phyloP scores from a whole-genome alignment of 2,888 invertebrate species.

The Entomobrya multifasciata region DNA sequence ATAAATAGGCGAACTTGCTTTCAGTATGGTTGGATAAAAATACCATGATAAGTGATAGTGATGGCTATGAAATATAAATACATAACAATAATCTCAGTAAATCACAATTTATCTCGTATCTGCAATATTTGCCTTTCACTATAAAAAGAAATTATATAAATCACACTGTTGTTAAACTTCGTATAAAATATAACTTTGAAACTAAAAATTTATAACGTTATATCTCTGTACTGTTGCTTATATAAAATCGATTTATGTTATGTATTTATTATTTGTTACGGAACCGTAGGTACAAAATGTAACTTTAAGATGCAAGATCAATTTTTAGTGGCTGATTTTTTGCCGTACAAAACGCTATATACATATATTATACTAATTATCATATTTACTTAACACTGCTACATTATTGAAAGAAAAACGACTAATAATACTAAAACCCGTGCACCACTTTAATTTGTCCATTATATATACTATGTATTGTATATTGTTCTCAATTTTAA shows the following conservation, averaged over 20 bases:
- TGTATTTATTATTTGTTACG: constrained; percentile 70
- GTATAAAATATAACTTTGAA: not conserved
- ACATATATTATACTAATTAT: constrained; percentile 35
- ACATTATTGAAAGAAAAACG: constrained; percentile 25
- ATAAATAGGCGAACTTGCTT: constrained; percentile 11
- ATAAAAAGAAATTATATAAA: constrained; percentile 59
- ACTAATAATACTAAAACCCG: constrained; percentile 72
- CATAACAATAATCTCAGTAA: constrained; percentile 62
- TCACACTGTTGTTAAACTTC: constrained; percentile 55
- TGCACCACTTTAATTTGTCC: constrained; percentile 68
- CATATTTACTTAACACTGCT: constrained; percentile 18
- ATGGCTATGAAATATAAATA: constrained; percentile 33
- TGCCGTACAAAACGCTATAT: constrained; percentile 68
- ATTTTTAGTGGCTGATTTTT: constrained; percentile 70
- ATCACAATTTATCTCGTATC: constrained; percentile 70
- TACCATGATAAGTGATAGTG: not conserved
- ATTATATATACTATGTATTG: constrained; percentile 5
- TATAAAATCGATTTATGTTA: constrained; percentile 47
- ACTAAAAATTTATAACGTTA: constrained; percentile 12
- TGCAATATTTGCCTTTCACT: constrained; percentile 72
- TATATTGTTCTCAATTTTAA: constrained; percentile 52
- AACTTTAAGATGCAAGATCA: constrained; percentile 72
- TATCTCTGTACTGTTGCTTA: constrained; percentile 25
- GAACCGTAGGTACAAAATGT: constrained; percentile 72
- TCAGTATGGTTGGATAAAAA: not conserved